Evolutionary conservation across 2,797 vertebrate genomes (phyloP), one percentile per base, ranked within the genome.

Genomic region (Channa striata): DNA sequence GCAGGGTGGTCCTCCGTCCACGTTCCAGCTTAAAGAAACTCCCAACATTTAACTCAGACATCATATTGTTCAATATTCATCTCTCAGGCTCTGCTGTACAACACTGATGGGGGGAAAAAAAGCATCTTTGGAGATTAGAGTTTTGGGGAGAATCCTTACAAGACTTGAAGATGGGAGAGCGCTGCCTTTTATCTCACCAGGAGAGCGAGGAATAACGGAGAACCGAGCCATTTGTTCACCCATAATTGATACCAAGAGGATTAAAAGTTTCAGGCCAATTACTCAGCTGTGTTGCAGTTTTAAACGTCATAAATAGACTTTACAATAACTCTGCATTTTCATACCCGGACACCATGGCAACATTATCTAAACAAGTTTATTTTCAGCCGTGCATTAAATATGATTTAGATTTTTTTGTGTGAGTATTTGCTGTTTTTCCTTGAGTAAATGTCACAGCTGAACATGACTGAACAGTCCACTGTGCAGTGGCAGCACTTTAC

Each of bases 241-340:
- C 63, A 73, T 90, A 92, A 92, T 87, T 91, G 85, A 88, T 86
- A 87, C 65, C 71, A 68, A 70, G 83, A 83, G 79, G 69, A 90
- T 90, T 84, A 82, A 51, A 53, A 72, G 77, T 82, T 85, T 82
- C 43, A 77, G 72, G 61, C 43, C 56, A 58, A 51, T 73, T 66
- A 65, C 65, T 78, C 72, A 70, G 80, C 81, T 67, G 70, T 25
- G 52, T 68, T 62, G 25, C 59, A 71, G 63, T 8, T 59, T 76
- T 59, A 60, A 56, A 72, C 43, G 75, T 58, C n/a, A 65, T 23
- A 72, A 73, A 81, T 46, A 68, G 44, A 66, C 77, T 67, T 57
- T 42, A 74, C 69, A 76, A 50, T 47, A 52, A 33, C 19, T 30
- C 19, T 33, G 56, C 23, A 64, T 84, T 65, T 65, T 36, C 54